Evolutionary conservation across 1,140 invertebrate species (phyloP).

Genomic region (Sminthurides bifidus): DNA sequence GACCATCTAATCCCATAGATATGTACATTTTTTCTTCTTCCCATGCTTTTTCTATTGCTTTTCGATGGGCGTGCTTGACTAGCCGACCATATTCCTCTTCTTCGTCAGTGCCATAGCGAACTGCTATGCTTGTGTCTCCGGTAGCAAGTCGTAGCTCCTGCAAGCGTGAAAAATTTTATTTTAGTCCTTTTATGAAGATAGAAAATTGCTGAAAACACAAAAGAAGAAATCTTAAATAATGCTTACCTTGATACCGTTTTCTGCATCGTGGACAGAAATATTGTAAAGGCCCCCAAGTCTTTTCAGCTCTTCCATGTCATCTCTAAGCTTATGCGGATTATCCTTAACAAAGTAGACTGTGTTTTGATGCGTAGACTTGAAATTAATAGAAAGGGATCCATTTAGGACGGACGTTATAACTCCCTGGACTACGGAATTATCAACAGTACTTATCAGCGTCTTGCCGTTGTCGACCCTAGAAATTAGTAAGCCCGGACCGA

Average conservation of each 20-base stretch:
- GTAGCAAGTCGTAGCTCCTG: slow-evolving; percentile 69
- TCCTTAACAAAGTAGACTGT: slow-evolving; percentile 93
- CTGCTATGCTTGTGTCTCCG: slow-evolving; percentile 74
- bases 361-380: slow-evolving; percentile 80
- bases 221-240: no score
- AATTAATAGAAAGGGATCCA: slow-evolving; percentile 78
- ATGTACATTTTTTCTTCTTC: slow-evolving; percentile 79
- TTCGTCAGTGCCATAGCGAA: slow-evolving; percentile 80
- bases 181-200: background rate
- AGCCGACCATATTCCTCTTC: slow-evolving; percentile 70
- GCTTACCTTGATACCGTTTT: slow-evolving; percentile 48
- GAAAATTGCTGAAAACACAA: background rate
- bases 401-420: slow-evolving; percentile 88
- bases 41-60: slow-evolving; percentile 82
- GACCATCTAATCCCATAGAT: slow-evolving; percentile 68
- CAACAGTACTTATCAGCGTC: slow-evolving; percentile 68
- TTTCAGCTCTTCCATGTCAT: slow-evolving; percentile 76
- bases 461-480: slow-evolving; percentile 61
- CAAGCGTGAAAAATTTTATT: background rate
- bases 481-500: slow-evolving; percentile 79
- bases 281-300: slow-evolving; percentile 82
- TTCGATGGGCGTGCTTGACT: slow-evolving; percentile 79
- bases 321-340: slow-evolving; percentile 68
- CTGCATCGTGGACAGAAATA: slow-evolving; percentile 78
- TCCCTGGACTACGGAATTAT: slow-evolving; percentile 77